Conservation (phyloP, 2,888 invertebrate species). For the Perdita meconis region DNA sequence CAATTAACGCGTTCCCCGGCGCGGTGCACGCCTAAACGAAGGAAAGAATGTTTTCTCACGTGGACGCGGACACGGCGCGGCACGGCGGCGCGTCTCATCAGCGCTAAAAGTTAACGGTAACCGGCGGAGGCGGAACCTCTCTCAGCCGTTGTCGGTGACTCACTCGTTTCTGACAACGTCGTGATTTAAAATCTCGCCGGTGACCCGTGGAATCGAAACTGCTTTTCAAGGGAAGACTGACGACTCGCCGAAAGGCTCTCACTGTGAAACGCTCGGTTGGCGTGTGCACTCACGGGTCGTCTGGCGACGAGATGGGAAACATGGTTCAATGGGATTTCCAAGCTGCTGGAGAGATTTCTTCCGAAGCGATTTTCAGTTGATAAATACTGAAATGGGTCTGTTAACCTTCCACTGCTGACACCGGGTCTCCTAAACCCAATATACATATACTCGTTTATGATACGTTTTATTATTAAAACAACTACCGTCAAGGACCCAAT, state of each 20-base stretch:
- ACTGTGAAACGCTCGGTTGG: neutral
- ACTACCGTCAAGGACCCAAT: too few species aligned
- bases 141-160: slow-evolving; percentile 53
- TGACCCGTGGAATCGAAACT: neutral
- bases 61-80: slow-evolving; percentile 54
- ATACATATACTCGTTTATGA: too few species aligned
- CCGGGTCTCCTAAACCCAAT: too few species aligned
- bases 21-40: neutral
- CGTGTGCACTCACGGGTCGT: neutral
- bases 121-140: slow-evolving; percentile 48
- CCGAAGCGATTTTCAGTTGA: too few species aligned
- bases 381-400: too few species aligned
- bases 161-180: slow-evolving; percentile 31
- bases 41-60: slow-evolving; percentile 65
- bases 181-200: slow-evolving; percentile 6
- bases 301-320: neutral
- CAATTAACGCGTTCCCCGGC: slow-evolving; percentile 10
- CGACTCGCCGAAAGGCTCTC: too few species aligned
- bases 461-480: too few species aligned
- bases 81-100: too few species aligned
- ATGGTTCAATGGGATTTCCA: slow-evolving; percentile 1
- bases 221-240: neutral
- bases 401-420: too few species aligned
- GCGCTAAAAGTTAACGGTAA: slow-evolving; percentile 69
- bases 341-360: too few species aligned